phyloP scores from a whole-genome alignment of 2,888 invertebrate species.

The Diarsia dahlii region DNA sequence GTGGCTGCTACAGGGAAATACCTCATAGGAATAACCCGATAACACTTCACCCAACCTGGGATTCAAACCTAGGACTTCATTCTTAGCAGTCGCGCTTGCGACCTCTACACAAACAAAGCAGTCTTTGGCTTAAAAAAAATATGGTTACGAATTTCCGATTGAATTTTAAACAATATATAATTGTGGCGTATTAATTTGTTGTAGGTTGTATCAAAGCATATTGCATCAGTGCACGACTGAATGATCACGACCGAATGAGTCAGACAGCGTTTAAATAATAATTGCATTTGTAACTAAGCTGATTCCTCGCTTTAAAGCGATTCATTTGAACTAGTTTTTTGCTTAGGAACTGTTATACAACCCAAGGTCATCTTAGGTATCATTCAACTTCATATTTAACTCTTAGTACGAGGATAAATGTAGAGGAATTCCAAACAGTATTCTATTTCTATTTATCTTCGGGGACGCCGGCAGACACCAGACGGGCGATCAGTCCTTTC shows the following conservation, averaged over 20 bases:
- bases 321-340: conserved; percentile 19
- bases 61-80: too few species aligned
- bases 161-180: conserved; percentile 4
- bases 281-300: conserved; percentile 29
- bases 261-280: conserved; percentile 40
- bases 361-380: neutral
- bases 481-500: too few species aligned
- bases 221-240: conserved; percentile 49
- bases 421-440: too few species aligned
- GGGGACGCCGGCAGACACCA: too few species aligned
- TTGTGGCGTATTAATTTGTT: conserved; percentile 10
- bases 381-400: conserved; percentile 3
- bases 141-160: conserved; percentile 16
- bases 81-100: too few species aligned
- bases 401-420: conserved; percentile 9
- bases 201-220: conserved; percentile 39
- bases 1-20: too few species aligned
- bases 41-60: too few species aligned
- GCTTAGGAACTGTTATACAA: neutral
- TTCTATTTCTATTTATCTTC: too few species aligned
- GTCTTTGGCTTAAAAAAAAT: conserved; percentile 1
- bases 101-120: too few species aligned
- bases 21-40: too few species aligned
- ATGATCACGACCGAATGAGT: conserved; percentile 54
- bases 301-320: conserved; percentile 16